These are phyloP conservation scores for Sorex araneus DNA, from an alignment of 2,113 vertebrate genomes.

Conservation along the genomic window DNA sequence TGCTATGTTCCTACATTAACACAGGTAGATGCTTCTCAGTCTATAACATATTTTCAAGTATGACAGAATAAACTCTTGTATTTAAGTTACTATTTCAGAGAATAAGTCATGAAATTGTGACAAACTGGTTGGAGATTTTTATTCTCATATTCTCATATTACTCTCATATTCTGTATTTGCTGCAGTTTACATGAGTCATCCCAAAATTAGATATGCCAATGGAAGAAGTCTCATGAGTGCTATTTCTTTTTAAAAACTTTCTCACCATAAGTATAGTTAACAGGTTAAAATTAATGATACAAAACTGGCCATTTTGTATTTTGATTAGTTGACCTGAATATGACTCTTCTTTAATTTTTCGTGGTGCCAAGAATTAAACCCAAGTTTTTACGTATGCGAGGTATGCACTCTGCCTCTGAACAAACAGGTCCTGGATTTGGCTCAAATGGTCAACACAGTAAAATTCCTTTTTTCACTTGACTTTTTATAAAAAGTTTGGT, in stretches of 20 bases:
- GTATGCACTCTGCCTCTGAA: no score
- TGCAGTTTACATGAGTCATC: conserved; percentile 12
- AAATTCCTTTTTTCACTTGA: background rate
- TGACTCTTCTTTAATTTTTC: background rate
- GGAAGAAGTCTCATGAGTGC: background rate
- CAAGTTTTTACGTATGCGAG: no score
- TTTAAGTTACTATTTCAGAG: conserved; percentile 23
- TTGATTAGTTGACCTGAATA: background rate
- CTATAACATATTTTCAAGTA: background rate
- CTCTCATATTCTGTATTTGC: background rate
- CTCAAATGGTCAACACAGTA: background rate
- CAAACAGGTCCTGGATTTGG: no score
- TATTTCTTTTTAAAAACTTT: conserved; percentile 2
- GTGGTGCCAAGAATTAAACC: no score
- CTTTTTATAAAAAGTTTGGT: conserved; percentile 32
- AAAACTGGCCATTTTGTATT: background rate
- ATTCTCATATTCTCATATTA: background rate
- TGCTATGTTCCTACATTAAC: background rate
- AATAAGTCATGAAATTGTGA: conserved; percentile 36
- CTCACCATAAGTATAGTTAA: background rate
- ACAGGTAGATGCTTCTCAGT: background rate
- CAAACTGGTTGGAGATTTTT: background rate
- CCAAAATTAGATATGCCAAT: background rate
- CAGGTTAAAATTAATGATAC: background rate
- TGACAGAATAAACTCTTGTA: background rate